Conservation (phyloP, 2,888 invertebrate species). For the Fabriciana adippe region DNA sequence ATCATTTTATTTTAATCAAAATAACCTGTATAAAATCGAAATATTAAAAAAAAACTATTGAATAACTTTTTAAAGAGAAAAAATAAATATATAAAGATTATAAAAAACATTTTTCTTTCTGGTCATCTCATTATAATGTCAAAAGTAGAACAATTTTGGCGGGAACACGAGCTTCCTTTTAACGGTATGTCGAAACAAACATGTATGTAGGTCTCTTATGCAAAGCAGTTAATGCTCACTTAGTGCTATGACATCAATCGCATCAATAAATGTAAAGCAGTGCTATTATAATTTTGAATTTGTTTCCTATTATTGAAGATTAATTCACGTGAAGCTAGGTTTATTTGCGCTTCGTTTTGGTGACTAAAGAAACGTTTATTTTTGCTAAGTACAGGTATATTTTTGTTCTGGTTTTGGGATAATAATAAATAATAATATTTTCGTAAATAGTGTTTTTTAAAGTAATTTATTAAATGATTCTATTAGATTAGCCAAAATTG, state of each 20-base stretch:
- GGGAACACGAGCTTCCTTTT: constrained; percentile 25
- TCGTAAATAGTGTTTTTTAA: too few relatives aligned
- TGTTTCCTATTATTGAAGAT: constrained; percentile 34
- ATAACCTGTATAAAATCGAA: too few relatives aligned
- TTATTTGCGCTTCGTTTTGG: not conserved
- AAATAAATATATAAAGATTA: constrained; percentile 1
- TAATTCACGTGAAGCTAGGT: constrained; percentile 14
- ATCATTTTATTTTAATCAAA: not conserved
- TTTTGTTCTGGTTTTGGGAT: too few relatives aligned
- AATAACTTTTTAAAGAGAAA: not conserved
- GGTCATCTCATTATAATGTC: constrained; percentile 2
- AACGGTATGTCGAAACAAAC: constrained; percentile 36
- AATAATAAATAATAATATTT: too few relatives aligned
- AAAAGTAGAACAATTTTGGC: constrained; percentile 21
- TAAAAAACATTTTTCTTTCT: not conserved
- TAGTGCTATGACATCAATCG: constrained; percentile 61
- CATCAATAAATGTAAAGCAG: constrained; percentile 51
- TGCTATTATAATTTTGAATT: constrained; percentile 43
- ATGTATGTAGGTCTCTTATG: constrained; percentile 28
- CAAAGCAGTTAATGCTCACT: constrained; percentile 21
- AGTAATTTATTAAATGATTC: too few relatives aligned
- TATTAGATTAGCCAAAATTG: too few relatives aligned
- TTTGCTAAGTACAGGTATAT: too few relatives aligned
- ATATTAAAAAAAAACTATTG: not conserved
- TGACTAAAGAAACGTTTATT: not conserved